These are phyloP conservation scores for Drosophila cracens DNA, from an alignment of 2,888 invertebrate genomes.

Conservation along the genomic window DNA sequence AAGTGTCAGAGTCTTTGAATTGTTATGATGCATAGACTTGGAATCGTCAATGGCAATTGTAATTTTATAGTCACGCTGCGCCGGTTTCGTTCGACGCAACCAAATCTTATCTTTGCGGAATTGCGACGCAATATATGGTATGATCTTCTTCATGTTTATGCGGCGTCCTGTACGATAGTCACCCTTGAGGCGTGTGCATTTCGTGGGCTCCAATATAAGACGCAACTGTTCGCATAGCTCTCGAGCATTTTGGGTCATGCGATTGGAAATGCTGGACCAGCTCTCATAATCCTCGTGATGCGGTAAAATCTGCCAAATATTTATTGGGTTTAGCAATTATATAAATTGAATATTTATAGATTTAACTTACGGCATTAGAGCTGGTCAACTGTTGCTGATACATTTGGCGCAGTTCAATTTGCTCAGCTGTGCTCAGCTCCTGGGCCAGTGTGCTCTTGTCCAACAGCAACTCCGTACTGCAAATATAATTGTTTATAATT, in stretches of 20 bases:
- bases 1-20: conserved; percentile 95
- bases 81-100: conserved; percentile 97
- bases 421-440: conserved; percentile 77
- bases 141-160: conserved; percentile 98
- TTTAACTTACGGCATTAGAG: conserved; percentile 71
- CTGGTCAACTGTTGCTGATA: conserved; percentile 81
- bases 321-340: neutral
- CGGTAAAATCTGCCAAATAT: conserved; percentile 59
- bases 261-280: conserved; percentile 84
- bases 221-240: conserved; percentile 97
- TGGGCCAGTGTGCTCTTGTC: conserved; percentile 73
- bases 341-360: fast-evolving
- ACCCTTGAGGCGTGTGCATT: conserved; percentile 95
- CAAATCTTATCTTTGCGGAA: conserved; percentile 99
- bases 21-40: conserved; percentile 94
- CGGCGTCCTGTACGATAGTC: conserved; percentile 98
- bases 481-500: conserved; percentile 2
- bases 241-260: conserved; percentile 88
- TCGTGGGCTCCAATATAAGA: conserved; percentile 97
- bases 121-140: conserved; percentile 99
- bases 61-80: conserved; percentile 97
- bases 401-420: conserved; percentile 80
- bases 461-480: conserved; percentile 79
- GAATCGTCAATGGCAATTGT: conserved; percentile 99
- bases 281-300: conserved; percentile 81